phyloP scores from a whole-genome alignment of 1,140 invertebrate species.

The Eriocheir sinensis region DNA sequence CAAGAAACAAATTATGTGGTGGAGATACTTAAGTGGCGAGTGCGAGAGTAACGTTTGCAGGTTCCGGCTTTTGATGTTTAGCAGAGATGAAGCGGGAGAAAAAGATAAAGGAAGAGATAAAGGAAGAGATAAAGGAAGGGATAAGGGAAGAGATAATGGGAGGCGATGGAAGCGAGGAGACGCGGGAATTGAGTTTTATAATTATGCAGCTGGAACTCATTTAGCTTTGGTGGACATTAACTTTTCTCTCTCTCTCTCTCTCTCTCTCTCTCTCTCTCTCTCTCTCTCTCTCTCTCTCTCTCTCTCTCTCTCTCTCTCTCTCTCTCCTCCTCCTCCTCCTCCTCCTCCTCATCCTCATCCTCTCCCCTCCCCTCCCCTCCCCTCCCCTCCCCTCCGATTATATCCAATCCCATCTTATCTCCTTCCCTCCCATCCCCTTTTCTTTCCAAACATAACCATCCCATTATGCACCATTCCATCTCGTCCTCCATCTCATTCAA shows the following conservation, averaged over 20 bases:
- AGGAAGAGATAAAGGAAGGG: neutral
- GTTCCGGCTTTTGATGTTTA: neutral
- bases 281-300: conserved; percentile 7
- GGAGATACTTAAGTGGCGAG: conserved; percentile 18
- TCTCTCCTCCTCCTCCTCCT: neutral
- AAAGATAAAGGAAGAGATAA: neutral
- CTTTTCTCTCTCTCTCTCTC: conserved; percentile 22
- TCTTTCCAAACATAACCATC: too few species aligned
- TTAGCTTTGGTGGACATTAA: neutral
- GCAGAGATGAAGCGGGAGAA: neutral
- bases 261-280: conserved; percentile 22
- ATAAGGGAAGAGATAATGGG: neutral
- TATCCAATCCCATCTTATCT: neutral
- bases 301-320: conserved; percentile 41
- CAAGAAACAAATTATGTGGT: too few species aligned
- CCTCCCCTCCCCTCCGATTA: neutral
- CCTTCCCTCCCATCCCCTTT: conserved; percentile 18
- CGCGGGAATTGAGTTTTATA: neutral
- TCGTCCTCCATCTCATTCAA: neutral
- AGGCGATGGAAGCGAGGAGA: neutral
- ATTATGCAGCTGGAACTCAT: neutral
- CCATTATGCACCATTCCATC: too few species aligned
- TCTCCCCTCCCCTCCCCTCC: neutral
- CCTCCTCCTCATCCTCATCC: neutral
- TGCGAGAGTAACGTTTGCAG: neutral